These are phyloP conservation scores for Falco rusticolus DNA, from an alignment of 2,797 vertebrate species.

Conservation along the genomic window DNA sequence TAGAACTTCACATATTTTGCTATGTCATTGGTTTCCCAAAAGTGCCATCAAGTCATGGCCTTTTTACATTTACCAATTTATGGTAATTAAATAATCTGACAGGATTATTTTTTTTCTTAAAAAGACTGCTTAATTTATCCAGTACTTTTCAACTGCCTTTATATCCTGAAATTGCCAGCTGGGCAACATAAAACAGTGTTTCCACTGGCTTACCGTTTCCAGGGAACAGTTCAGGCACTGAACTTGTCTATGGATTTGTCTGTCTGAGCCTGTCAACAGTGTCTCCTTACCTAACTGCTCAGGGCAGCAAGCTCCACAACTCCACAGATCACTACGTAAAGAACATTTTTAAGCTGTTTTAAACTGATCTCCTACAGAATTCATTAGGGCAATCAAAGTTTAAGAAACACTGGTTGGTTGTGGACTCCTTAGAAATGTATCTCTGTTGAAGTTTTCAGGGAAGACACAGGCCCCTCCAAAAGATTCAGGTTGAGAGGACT, in stretches of 20 bases:
- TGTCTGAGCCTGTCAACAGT: not conserved
- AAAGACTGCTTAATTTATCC: not conserved
- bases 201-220: not conserved
- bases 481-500: not conserved
- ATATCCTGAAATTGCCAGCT: not conserved
- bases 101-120: not conserved
- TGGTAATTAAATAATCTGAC: not conserved
- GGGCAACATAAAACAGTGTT: not conserved
- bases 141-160: not conserved
- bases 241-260: not conserved
- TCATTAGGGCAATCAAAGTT: not conserved
- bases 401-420: not conserved
- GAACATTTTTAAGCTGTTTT: not conserved
- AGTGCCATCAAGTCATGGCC: not conserved
- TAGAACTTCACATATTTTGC: not conserved
- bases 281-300: not conserved
- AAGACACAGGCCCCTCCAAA: not conserved
- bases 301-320: not conserved
- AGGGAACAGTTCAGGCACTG: not conserved
- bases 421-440: not conserved
- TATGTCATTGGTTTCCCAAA: not conserved
- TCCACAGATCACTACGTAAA: rapidly evolving
- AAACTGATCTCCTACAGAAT: not conserved
- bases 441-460: not conserved
- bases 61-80: not conserved